These are phyloP conservation scores for Rhinolophus ferrumequinum DNA, from an alignment of 2,113 vertebrate genomes.

Conservation along the genomic window DNA sequence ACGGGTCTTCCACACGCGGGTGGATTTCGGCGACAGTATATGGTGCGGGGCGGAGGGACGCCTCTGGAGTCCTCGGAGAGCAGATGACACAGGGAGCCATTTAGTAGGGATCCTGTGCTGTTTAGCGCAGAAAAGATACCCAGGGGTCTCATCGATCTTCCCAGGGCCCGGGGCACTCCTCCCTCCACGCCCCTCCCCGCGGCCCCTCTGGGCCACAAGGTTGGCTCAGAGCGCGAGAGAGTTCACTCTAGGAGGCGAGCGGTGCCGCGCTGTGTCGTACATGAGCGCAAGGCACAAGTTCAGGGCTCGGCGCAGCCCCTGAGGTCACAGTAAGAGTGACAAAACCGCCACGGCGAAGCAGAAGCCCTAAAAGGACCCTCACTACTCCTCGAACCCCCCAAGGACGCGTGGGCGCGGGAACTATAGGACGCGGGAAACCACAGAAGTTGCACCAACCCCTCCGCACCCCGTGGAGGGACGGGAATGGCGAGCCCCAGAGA, in stretches of 20 bases:
- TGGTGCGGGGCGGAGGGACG: background rate
- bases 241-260: slow-evolving; percentile 15
- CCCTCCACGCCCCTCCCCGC: background rate
- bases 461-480: background rate
- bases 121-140: background rate
- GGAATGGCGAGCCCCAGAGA: background rate
- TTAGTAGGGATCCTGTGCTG: background rate
- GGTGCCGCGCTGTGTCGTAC: background rate
- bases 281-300: slow-evolving; percentile 6
- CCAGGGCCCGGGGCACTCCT: background rate
- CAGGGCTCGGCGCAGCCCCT: background rate
- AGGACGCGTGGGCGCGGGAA: background rate
- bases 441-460: background rate
- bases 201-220: background rate
- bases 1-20: background rate
- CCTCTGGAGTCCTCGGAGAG: background rate
- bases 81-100: background rate
- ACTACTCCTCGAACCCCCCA: background rate
- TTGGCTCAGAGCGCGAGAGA: background rate
- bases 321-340: slow-evolving; percentile 47
- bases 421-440: background rate
- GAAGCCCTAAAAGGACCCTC: background rate
- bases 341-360: background rate
- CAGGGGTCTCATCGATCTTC: background rate
- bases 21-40: background rate